These are phyloP conservation scores for Trichogramma pretiosum DNA, from an alignment of 1,140 invertebrate species.

Conservation along the genomic window DNA sequence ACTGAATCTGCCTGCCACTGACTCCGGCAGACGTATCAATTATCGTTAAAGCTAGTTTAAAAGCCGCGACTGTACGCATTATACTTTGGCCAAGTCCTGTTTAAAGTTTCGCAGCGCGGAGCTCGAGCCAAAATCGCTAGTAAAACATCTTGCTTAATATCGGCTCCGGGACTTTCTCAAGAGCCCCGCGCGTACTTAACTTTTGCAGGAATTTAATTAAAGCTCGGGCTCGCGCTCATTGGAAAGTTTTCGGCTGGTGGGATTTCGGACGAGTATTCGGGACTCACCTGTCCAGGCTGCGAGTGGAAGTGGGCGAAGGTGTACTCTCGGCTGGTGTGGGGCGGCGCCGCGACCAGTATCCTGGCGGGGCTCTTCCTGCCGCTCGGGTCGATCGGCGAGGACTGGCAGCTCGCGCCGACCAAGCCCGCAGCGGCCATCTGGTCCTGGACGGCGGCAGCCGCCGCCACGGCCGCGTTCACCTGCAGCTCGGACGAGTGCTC, in stretches of 20 bases:
- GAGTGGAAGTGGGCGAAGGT: constrained; percentile 85
- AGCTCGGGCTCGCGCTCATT: no score
- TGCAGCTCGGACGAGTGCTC: constrained; percentile 32
- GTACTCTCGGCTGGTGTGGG: constrained; percentile 59
- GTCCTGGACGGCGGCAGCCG: constrained; percentile 28
- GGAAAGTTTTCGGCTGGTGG: no score
- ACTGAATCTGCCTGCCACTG: no score
- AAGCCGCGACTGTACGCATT: constrained; percentile 10
- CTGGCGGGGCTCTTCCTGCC: constrained; percentile 42
- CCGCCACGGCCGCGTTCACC: constrained; percentile 33
- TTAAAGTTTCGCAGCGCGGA: constrained; percentile 13
- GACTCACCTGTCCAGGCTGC: constrained; percentile 76
- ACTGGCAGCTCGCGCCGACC: constrained; percentile 41
- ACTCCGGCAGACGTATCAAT: constrained; percentile 11
- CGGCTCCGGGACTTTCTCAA: constrained; percentile 9
- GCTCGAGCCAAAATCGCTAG: not conserved
- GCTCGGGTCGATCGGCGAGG: constrained; percentile 43
- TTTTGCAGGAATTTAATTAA: not conserved
- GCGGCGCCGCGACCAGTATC: constrained; percentile 41
- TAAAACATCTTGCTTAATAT: not conserved
- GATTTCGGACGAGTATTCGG: no score
- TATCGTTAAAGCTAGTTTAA: constrained; percentile 16
- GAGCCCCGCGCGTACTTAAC: not conserved
- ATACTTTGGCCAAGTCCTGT: constrained; percentile 18
- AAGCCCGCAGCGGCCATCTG: constrained; percentile 39